phyloP scores from a whole-genome alignment of 2,888 invertebrate species.

The Cheilosia grossa region DNA sequence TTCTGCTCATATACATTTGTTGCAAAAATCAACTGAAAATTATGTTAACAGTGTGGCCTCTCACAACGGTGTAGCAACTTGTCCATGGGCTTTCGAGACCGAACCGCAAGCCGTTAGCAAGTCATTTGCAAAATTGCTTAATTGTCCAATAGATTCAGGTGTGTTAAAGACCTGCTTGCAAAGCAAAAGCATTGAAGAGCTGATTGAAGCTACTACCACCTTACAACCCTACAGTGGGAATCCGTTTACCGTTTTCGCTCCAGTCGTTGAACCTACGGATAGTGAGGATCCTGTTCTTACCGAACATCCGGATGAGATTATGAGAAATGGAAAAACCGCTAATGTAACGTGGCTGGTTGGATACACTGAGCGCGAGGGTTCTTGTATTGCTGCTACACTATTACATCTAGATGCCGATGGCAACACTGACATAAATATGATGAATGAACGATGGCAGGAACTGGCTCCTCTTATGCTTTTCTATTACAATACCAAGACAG shows the following conservation, averaged over 20 bases:
- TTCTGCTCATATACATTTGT: constrained; percentile 88
- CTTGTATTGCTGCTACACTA: constrained; percentile 86
- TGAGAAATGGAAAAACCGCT: constrained; percentile 85
- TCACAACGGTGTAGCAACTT: constrained; percentile 86
- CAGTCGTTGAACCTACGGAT: constrained; percentile 86
- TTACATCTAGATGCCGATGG: constrained; percentile 78
- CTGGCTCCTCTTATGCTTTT: constrained; percentile 86
- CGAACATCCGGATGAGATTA: constrained; percentile 86
- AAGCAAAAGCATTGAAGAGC: constrained; percentile 85
- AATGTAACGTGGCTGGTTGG: constrained; percentile 89
- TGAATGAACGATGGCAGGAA: constrained; percentile 84
- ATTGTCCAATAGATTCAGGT: constrained; percentile 85
- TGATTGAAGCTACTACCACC: constrained; percentile 84
- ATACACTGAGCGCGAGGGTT: constrained; percentile 88
- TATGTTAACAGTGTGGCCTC: constrained; percentile 49
- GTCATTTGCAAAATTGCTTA: constrained; percentile 84
- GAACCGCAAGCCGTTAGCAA: constrained; percentile 11
- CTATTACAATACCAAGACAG: constrained; percentile 86
- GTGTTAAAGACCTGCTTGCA: constrained; percentile 87
- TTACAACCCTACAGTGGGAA: constrained; percentile 85
- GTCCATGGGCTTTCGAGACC: constrained; percentile 84
- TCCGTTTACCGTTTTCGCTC: constrained; percentile 89
- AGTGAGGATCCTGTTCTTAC: constrained; percentile 86
- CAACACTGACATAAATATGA: constrained; percentile 84
- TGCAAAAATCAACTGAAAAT: constrained; percentile 82